phyloP scores from a whole-genome alignment of 1,140 invertebrate genomes.

The Hesperophylax magnus region DNA sequence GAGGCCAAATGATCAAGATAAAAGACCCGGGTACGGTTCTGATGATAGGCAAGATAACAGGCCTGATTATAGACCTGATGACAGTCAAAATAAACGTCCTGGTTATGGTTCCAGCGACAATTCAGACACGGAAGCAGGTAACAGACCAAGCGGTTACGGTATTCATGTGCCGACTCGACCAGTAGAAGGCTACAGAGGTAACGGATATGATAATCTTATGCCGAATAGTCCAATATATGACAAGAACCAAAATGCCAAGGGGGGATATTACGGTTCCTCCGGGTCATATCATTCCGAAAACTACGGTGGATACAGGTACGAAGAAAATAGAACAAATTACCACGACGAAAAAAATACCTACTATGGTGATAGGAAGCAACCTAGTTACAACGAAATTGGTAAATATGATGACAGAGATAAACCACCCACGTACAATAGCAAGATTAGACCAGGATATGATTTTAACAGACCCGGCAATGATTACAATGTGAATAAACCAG shows the following conservation, averaged over 20 bases:
- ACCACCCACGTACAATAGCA: neutral
- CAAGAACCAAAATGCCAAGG: conserved; percentile 23
- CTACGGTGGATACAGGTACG: conserved; percentile 27
- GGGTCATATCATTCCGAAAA: neutral
- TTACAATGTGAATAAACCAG: conserved; percentile 35
- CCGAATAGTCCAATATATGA: conserved; percentile 41
- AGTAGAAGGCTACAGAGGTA: conserved; percentile 52
- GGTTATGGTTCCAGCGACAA: too few species aligned
- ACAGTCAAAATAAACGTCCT: too few species aligned
- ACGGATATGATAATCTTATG: conserved; percentile 54
- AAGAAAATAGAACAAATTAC: neutral
- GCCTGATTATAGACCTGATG: neutral
- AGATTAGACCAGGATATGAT: conserved; percentile 27
- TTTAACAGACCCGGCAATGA: conserved; percentile 35
- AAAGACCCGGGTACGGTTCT: too few species aligned
- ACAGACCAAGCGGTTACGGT: neutral
- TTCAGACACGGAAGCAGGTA: too few species aligned
- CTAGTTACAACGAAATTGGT: conserved; percentile 37
- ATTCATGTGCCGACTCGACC: neutral
- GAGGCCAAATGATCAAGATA: too few species aligned
- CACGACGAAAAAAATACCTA: neutral
- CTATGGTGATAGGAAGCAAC: conserved; percentile 26
- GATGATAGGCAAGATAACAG: neutral
- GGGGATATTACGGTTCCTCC: neutral
- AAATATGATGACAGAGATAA: conserved; percentile 39